Conservation (phyloP, 2,113 vertebrate genomes). For the Hipposideros armiger region DNA sequence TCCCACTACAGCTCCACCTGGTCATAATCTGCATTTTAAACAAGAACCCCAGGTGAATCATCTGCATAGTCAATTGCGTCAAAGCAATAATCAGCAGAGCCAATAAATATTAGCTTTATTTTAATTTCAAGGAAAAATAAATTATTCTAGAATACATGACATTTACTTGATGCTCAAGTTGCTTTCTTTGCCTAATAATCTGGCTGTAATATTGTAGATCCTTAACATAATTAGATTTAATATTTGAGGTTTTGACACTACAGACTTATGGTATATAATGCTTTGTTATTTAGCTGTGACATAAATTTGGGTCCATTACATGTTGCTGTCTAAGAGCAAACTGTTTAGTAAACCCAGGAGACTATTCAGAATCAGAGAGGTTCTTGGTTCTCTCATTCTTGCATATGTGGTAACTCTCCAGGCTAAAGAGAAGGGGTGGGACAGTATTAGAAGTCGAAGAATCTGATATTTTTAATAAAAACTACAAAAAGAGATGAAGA, state of each 20-base stretch:
- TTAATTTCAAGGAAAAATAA: constrained; percentile 14
- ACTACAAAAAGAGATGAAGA: background rate
- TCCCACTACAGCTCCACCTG: too few species aligned
- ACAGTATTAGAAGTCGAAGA: background rate
- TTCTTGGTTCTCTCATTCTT: background rate
- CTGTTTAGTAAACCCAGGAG: background rate
- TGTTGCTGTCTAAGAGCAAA: background rate
- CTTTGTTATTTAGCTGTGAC: constrained; percentile 11
- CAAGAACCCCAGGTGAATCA: background rate
- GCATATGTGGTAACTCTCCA: background rate
- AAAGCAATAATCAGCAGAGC: background rate
- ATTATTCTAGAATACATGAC: background rate
- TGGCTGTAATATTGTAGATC: background rate
- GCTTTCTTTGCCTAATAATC: background rate
- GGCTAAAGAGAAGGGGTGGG: background rate
- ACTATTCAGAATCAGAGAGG: background rate
- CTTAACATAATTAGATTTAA: background rate
- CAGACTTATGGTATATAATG: background rate
- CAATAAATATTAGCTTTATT: background rate
- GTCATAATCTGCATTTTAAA: background rate
- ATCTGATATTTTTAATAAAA: constrained; percentile 2
- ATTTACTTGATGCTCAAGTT: background rate
- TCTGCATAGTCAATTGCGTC: background rate
- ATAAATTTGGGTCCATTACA: background rate
- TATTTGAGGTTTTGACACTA: constrained; percentile 1